These are phyloP conservation scores for Buteo buteo DNA, from an alignment of 2,113 vertebrate genomes.

Conservation along the genomic window DNA sequence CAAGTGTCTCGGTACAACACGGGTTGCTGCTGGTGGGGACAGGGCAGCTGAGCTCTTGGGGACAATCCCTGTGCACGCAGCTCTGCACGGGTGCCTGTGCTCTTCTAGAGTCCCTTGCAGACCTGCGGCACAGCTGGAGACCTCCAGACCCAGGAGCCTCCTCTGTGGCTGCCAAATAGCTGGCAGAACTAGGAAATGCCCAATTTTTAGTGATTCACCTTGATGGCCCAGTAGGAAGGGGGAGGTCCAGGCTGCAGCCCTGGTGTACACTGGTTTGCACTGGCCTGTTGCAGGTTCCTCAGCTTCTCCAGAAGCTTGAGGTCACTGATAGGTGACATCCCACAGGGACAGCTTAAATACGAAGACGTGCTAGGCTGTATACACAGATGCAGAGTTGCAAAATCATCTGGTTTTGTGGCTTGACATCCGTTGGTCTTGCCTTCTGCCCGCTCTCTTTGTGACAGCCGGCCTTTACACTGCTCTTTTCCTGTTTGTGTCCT, in stretches of 20 bases:
- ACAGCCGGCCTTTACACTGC: neutral
- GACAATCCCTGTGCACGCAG: too few relatives aligned
- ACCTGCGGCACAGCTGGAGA: neutral
- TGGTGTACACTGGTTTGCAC: neutral
- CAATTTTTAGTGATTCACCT: neutral
- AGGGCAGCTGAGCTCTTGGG: fast-evolving
- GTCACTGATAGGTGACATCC: neutral
- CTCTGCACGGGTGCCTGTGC: neutral
- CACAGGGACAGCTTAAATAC: fast-evolving
- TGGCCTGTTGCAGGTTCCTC: neutral
- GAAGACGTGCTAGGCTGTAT: neutral
- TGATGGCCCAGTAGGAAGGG: neutral
- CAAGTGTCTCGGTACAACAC: fast-evolving
- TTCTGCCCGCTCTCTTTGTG: neutral
- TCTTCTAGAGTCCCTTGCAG: neutral
- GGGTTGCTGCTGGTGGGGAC: neutral
- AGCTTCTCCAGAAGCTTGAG: neutral
- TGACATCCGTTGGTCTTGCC: fast-evolving
- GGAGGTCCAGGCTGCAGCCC: neutral
- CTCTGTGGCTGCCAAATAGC: neutral
- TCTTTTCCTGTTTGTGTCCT: neutral
- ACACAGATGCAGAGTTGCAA: neutral
- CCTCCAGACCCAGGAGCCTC: neutral
- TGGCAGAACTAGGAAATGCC: neutral
- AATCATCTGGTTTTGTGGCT: neutral